Evolutionary conservation across 1,140 invertebrate species (phyloP).

Genomic region (Saccostrea glomerata): DNA sequence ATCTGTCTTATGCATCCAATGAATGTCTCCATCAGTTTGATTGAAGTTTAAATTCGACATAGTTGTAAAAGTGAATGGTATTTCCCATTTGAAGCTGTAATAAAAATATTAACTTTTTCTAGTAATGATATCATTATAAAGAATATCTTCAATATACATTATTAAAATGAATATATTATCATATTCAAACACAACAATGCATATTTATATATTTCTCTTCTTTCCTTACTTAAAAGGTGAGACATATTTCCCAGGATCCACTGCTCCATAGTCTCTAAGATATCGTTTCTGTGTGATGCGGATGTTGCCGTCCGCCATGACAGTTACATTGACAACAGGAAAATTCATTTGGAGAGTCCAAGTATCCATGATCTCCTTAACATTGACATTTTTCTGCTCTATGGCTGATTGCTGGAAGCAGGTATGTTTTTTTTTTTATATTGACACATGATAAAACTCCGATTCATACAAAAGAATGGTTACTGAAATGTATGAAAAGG

Average conservation of each 20-base stretch:
- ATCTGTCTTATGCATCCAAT: constrained; percentile 49
- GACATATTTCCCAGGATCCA: constrained; percentile 63
- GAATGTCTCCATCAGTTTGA: constrained; percentile 48
- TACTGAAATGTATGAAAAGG: too few species aligned
- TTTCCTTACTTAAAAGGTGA: constrained; percentile 62
- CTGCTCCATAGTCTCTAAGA: constrained; percentile 56
- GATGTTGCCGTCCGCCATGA: constrained; percentile 35
- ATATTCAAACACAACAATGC: not conserved
- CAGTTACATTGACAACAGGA: constrained; percentile 65
- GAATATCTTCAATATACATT: not conserved
- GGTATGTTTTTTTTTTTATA: not conserved
- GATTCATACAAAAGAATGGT: not conserved
- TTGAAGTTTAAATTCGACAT: constrained; percentile 45
- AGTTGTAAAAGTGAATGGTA: constrained; percentile 62
- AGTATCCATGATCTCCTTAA: constrained; percentile 74
- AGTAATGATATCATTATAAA: not conserved
- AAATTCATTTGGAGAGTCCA: constrained; percentile 65
- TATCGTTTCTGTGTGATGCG: constrained; percentile 62
- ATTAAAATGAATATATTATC: not conserved
- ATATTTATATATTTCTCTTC: not conserved
- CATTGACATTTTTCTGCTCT: constrained; percentile 54
- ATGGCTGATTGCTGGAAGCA: constrained; percentile 54
- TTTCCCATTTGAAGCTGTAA: constrained; percentile 63
- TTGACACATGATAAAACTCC: not conserved
- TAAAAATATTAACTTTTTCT: not conserved